Percentiles rank a stretch among this genome's conserved stretches.
Evolutionary conservation across 2,113 vertebrate species (phyloP).

Genomic region (Ammodytes marinus): DNA sequence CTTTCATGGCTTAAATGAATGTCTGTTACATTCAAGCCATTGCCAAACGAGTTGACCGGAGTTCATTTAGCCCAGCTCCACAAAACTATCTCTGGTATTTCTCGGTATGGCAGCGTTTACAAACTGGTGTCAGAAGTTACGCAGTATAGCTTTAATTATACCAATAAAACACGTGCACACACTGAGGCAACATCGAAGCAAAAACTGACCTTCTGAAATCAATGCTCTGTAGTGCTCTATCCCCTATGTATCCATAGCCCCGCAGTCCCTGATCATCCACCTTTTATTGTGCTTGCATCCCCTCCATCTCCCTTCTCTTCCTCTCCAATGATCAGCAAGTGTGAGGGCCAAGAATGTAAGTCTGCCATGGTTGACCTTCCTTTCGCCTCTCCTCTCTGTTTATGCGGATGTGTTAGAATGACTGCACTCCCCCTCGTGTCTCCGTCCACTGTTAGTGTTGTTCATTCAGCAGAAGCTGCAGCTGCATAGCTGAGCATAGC

Average conservation of each 20-base stretch:
- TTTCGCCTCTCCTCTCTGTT: constrained; percentile 57
- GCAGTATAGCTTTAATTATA: no score
- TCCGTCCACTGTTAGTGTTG: constrained; percentile 29
- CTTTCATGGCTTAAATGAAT: no score
- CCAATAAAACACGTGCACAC: background rate
- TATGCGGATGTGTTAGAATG: constrained; percentile 56
- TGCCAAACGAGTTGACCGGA: no score
- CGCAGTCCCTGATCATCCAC: constrained; percentile 42
- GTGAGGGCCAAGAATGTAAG: constrained; percentile 64
- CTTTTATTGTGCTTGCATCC: constrained; percentile 14
- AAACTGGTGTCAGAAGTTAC: no score
- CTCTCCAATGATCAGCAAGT: constrained; percentile 53
- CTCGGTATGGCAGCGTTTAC: no score
- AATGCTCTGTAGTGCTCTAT: constrained; percentile 17
- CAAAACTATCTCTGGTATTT: no score
- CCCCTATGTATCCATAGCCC: background rate
- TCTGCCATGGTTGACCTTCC: constrained; percentile 68
- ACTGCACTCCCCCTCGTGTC: constrained; percentile 26
- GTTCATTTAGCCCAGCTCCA: no score
- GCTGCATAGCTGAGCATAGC: constrained; percentile 51
- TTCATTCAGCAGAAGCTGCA: constrained; percentile 51
- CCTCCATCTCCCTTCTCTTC: constrained; percentile 14
- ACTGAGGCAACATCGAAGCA: background rate
- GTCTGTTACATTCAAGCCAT: no score
- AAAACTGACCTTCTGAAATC: constrained; percentile 47